phyloP scores from a whole-genome alignment of 2,797 vertebrate genomes.

The Hapalemur alaotrensis region DNA sequence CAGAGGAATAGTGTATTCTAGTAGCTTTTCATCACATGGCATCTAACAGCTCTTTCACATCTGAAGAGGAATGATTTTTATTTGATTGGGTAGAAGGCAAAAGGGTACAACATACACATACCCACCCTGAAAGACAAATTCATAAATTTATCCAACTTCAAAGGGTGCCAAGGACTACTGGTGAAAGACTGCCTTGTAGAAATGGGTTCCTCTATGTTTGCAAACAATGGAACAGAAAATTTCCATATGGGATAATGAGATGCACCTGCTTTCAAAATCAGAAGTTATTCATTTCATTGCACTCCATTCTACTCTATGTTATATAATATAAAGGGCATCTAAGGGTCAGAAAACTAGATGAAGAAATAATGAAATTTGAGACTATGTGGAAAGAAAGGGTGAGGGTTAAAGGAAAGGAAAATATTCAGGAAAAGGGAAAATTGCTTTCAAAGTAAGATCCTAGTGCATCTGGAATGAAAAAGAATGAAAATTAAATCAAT shows the following conservation, averaged over 20 bases:
- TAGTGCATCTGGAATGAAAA: not conserved
- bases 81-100: not conserved
- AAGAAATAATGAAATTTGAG: conserved; percentile 60
- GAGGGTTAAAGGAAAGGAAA: not conserved
- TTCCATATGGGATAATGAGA: not conserved
- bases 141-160: not conserved
- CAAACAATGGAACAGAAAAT: not conserved
- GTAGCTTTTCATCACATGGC: not conserved
- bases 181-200: not conserved
- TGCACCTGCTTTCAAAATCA: not conserved
- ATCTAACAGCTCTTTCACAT: not conserved
- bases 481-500: conserved; percentile 33
- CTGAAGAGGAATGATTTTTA: not conserved
- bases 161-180: not conserved
- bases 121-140: not conserved
- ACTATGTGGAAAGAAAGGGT: not conserved
- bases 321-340: not conserved
- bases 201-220: not conserved
- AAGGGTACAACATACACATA: not conserved
- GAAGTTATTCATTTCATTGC: not conserved
- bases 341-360: conserved; percentile 37
- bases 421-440: not conserved
- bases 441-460: conserved; percentile 22
- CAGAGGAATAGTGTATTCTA: not conserved
- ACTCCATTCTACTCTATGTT: not conserved